These are phyloP conservation scores for Dinomys branickii DNA, from an alignment of 2,113 vertebrate genomes.

Conservation along the genomic window DNA sequence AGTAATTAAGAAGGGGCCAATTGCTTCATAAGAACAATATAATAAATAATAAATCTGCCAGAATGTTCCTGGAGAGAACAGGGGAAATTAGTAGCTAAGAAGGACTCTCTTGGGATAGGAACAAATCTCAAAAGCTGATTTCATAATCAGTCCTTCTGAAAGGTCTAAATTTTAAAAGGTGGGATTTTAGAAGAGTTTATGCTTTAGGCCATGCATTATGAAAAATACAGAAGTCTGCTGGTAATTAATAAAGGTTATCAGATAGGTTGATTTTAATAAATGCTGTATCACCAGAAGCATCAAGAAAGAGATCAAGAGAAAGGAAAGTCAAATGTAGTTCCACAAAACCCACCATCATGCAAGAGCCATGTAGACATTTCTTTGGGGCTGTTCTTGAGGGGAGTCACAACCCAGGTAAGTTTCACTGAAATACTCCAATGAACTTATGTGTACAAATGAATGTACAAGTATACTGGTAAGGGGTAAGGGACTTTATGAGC, in stretches of 20 bases:
- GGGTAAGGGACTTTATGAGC: neutral
- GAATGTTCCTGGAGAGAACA: neutral
- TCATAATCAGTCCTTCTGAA: too few relatives aligned
- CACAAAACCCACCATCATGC: neutral
- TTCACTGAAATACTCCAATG: neutral
- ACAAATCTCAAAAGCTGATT: neutral
- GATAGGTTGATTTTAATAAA: neutral
- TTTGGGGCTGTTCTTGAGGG: neutral
- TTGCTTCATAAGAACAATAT: neutral
- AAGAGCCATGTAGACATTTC: too few relatives aligned
- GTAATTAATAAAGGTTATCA: neutral
- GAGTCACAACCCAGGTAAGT: neutral
- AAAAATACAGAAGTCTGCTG: neutral
- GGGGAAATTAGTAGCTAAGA: neutral
- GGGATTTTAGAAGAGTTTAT: neutral
- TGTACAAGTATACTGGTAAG: neutral
- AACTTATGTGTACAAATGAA: too few relatives aligned
- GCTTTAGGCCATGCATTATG: neutral
- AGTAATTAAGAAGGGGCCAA: neutral
- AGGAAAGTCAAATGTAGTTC: neutral
- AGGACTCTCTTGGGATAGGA: neutral
- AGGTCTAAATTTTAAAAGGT: neutral
- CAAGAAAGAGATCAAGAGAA: neutral
- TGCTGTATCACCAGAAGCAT: neutral
- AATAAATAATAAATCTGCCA: neutral